Evolutionary conservation across 2,797 vertebrate species (phyloP).

Genomic region (Falco peregrinus): DNA sequence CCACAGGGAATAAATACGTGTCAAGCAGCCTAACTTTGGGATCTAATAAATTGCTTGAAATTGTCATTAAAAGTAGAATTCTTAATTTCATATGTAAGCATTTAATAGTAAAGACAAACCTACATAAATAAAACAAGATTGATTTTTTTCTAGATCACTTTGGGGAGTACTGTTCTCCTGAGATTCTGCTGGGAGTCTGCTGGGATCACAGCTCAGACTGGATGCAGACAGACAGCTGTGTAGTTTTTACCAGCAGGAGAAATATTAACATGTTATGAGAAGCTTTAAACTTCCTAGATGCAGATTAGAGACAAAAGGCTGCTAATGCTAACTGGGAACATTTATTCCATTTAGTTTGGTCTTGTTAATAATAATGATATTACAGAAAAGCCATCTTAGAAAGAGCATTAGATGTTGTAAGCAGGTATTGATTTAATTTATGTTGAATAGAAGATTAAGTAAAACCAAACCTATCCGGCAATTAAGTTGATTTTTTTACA

Average conservation of each 20-base stretch:
- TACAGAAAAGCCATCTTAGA: background rate
- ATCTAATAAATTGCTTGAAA: background rate
- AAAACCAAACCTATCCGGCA: background rate
- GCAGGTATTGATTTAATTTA: background rate
- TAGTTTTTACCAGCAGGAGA: background rate
- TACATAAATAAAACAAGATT: background rate
- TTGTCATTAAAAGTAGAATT: background rate
- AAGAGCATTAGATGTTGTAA: background rate
- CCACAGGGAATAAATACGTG: background rate
- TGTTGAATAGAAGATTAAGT: background rate
- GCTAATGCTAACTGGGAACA: background rate
- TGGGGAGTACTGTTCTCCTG: background rate
- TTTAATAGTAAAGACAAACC: background rate
- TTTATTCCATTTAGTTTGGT: background rate
- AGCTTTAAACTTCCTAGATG: background rate
- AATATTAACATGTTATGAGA: background rate
- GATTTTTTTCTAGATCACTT: background rate
- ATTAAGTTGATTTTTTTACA: background rate
- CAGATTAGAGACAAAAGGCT: background rate
- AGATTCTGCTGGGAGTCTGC: background rate
- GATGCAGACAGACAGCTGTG: background rate
- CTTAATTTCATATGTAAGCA: background rate
- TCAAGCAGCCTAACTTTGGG: background rate
- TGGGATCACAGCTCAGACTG: background rate
- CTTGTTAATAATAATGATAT: background rate